Percentiles rank a stretch among this genome's conserved stretches.
Evolutionary conservation across 2,888 invertebrate genomes (phyloP).

Genomic region (Hirtodrosophila alboralis): DNA sequence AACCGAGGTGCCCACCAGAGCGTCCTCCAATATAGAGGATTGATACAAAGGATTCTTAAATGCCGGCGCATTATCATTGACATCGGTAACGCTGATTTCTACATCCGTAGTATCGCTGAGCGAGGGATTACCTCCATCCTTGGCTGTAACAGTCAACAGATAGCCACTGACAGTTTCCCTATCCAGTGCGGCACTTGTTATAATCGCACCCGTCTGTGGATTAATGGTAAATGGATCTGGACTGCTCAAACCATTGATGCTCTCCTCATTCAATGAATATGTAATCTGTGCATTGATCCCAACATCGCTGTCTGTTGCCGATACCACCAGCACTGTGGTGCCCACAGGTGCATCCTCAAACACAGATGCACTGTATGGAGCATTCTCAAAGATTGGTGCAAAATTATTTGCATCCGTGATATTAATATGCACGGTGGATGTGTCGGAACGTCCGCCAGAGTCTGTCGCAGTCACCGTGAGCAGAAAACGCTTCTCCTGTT

Average conservation of each 20-base stretch:
- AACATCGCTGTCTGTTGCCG: constrained; percentile 96
- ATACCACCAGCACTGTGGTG: constrained; percentile 95
- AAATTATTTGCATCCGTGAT: constrained; percentile 97
- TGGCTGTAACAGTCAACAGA: constrained; percentile 94
- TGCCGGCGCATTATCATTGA: constrained; percentile 96
- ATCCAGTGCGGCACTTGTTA: constrained; percentile 93
- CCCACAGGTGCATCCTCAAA: constrained; percentile 97
- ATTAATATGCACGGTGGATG: constrained; percentile 95
- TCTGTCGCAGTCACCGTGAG: constrained; percentile 95
- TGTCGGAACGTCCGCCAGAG: constrained; percentile 93
- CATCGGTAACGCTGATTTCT: constrained; percentile 96
- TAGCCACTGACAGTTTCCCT: constrained; percentile 93
- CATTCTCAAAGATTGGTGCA: constrained; percentile 96
- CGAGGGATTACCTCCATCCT: constrained; percentile 95
- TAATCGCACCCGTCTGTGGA: constrained; percentile 95
- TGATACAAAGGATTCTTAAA: constrained; percentile 93
- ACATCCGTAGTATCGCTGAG: constrained; percentile 97
- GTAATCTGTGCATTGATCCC: constrained; percentile 96
- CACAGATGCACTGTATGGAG: constrained; percentile 94
- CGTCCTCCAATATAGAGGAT: constrained; percentile 94
- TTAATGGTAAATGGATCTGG: constrained; percentile 94
- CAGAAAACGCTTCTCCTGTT: constrained; percentile 94
- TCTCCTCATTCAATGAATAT: constrained; percentile 90
- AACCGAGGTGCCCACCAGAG: constrained; percentile 91
- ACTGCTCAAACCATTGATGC: constrained; percentile 85